Base-by-base conservation (phyloP, 2,113 vertebrate species). In the Pseudorasbora parva region DNA sequence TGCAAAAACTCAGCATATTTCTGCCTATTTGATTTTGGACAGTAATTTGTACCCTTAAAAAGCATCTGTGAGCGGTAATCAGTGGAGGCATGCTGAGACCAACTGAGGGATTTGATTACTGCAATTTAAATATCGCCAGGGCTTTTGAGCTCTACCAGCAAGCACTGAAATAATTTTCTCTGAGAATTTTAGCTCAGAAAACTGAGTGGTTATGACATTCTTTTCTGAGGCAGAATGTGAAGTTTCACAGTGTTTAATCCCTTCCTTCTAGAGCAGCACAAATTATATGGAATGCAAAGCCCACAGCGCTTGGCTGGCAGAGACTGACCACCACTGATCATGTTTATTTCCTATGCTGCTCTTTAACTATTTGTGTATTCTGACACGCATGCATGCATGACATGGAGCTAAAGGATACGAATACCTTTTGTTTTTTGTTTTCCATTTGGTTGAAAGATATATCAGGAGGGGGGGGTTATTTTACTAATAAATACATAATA, bases 51-150 rank as follows among this genome's bases (percentile, higher is more conserved):
- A 33, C 43, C 21, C 62, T 69, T 81, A 37, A 81, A 69, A 81
- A 81, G 64, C 78, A 81, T 81, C 62, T 68, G 27, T 81, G 27
- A 81, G 62, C 27, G 21, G 27, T 69, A 81, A 81, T 81, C 64
- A 54, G 78, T n/a, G 30, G 47, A 56, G 47, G 47, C 78, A 69
- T 69, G 74, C 82, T 68, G 74, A 77, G 62, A 56, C 23, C 75
- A 17, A 86, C 41, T 62, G 78, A 60, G 43, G 57, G 57, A 81
- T 49, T 72, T 79, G 68, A 83, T 78, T 59, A 72, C 81, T 71
- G 85, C 66, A 78, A 81, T 85, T 80, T 81, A 87, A 76, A 88
- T 84, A 86, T 84, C 82, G 78, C 51, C 82, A 78, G 57, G 49
- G 79, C 68, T 79, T 82, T 68, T 54, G 71, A 72, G 81, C 43